Evolutionary conservation across 2,113 vertebrate genomes (phyloP).

Genomic region (Thermophis baileyi): DNA sequence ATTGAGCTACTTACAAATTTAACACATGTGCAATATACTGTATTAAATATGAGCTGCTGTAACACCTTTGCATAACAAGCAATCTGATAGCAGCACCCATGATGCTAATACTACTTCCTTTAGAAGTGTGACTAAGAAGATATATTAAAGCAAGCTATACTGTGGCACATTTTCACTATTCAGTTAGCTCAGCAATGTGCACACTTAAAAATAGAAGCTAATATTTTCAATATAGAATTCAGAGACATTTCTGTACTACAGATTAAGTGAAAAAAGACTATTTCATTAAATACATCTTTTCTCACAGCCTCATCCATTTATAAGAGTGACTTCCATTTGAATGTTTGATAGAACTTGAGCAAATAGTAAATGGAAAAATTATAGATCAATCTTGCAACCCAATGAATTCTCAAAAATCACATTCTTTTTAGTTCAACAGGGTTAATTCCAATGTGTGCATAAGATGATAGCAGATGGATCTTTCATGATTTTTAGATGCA

Average conservation of each 20-base stretch:
- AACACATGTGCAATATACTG: neutral
- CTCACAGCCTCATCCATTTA: neutral
- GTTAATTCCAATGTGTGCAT: neutral
- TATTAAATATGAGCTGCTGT: neutral
- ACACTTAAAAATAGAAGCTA: neutral
- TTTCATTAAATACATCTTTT: neutral
- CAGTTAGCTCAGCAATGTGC: neutral
- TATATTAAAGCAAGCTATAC: neutral
- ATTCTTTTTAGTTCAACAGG: neutral
- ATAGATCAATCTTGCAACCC: neutral
- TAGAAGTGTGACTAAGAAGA: neutral
- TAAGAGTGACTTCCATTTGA: slow-evolving; percentile 40
- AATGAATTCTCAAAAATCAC: neutral
- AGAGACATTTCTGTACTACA: neutral
- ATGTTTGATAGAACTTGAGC: slow-evolving; percentile 36
- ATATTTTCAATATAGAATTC: neutral
- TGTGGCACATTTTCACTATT: neutral
- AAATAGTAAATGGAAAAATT: neutral
- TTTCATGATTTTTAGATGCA: neutral
- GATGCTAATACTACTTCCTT: neutral
- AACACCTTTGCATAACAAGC: neutral
- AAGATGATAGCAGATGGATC: neutral
- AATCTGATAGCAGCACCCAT: neutral
- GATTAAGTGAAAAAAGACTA: neutral
- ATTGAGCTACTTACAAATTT: neutral